phyloP scores from a whole-genome alignment of 2,113 vertebrate genomes.

The Progne subis region DNA sequence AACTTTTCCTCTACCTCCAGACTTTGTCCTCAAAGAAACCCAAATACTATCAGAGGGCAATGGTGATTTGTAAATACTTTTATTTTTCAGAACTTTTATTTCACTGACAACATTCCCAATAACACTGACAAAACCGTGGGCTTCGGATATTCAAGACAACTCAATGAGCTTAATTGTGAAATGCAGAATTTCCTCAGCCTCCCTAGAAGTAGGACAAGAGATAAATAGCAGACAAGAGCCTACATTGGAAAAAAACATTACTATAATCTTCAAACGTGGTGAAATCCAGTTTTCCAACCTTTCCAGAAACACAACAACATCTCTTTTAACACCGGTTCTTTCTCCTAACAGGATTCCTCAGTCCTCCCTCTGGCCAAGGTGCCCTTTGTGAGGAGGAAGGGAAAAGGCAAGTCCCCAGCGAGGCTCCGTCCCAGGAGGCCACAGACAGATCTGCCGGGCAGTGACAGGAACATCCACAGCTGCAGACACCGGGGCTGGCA shows the following conservation, averaged over 20 bases:
- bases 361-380: neutral
- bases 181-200: neutral
- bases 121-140: fast-evolving
- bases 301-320: neutral
- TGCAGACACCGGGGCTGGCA: neutral
- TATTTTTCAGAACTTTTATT: neutral
- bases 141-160: neutral
- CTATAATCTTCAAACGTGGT: neutral
- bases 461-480: neutral
- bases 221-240: neutral
- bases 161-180: neutral
- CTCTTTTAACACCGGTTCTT: neutral
- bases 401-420: neutral
- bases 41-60: neutral
- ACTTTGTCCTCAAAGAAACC: neutral
- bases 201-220: neutral
- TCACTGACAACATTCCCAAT: fast-evolving
- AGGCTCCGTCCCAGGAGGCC: neutral
- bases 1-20: neutral
- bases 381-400: neutral
- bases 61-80: neutral
- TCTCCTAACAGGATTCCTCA: neutral
- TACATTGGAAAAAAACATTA: neutral
- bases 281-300: neutral
- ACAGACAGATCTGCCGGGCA: fast-evolving